Percentiles rank a stretch among this genome's conserved stretches.
Evolutionary conservation across 1,140 invertebrate genomes (phyloP).

Genomic region (Pinna nobilis): DNA sequence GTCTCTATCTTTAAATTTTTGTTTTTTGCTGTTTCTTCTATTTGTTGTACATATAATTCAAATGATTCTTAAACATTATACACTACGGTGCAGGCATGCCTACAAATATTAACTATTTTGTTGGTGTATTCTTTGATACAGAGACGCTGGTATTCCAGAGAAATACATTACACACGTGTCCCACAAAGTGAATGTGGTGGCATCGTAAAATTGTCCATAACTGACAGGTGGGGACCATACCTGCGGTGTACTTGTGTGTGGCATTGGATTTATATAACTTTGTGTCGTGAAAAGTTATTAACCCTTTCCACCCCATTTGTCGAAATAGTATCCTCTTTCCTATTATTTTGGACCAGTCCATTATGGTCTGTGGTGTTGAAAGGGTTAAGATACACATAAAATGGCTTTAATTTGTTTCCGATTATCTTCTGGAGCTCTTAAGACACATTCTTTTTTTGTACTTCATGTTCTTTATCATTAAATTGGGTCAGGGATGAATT

Average conservation of each 20-base stretch:
- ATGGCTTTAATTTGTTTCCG: too few species aligned
- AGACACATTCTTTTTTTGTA: too few species aligned
- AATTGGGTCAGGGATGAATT: too few species aligned
- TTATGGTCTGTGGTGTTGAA: too few species aligned
- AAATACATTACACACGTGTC: slow-evolving; percentile 65
- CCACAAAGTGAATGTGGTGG: slow-evolving; percentile 58
- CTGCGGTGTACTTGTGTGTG: too few species aligned
- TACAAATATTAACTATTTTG: background rate
- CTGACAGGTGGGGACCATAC: too few species aligned
- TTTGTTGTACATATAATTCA: background rate
- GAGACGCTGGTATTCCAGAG: slow-evolving; percentile 68
- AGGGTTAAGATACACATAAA: too few species aligned
- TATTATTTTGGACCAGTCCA: too few species aligned
- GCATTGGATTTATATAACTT: too few species aligned
- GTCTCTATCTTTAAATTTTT: background rate
- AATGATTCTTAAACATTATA: background rate
- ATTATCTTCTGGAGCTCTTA: too few species aligned
- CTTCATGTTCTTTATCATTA: too few species aligned
- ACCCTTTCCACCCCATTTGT: background rate
- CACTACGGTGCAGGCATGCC: background rate
- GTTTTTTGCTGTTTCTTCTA: background rate
- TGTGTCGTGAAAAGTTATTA: background rate
- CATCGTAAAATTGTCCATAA: slow-evolving; percentile 17
- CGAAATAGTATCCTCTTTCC: too few species aligned
- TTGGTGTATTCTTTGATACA: slow-evolving; percentile 46